Conservation (phyloP, 2,888 invertebrate species). For the Orthonychiurus folsomi region DNA sequence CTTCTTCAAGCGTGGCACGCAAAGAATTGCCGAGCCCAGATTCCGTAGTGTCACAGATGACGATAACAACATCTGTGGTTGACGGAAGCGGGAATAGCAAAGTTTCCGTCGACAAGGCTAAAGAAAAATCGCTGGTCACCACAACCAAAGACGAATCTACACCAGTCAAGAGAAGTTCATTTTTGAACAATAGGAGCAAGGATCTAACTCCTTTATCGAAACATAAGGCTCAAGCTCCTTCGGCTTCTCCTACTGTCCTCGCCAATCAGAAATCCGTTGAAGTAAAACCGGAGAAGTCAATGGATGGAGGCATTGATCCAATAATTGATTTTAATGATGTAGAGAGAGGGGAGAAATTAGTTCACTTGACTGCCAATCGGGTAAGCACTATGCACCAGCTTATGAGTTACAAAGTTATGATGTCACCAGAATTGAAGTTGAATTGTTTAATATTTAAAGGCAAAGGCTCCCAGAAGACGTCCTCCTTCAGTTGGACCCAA, state of each 20-base stretch:
- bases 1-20: too few relatives aligned
- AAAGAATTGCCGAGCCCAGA: too few relatives aligned
- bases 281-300: background rate
- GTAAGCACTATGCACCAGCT: slow-evolving; percentile 40
- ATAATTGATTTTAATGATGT: slow-evolving; percentile 45
- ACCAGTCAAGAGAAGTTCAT: slow-evolving; percentile 2
- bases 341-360: slow-evolving; percentile 47
- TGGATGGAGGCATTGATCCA: slow-evolving; percentile 5
- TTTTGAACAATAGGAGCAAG: background rate
- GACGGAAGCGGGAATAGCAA: slow-evolving; percentile 21
- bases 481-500: slow-evolving; percentile 52
- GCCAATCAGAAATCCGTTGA: background rate
- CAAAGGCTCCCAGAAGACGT: slow-evolving; percentile 57
- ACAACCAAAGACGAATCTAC: background rate
- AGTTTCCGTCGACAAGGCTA: background rate
- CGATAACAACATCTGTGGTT: slow-evolving; percentile 18
- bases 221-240: background rate
- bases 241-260: background rate
- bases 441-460: slow-evolving; percentile 43
- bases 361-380: slow-evolving; percentile 49
- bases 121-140: too few relatives aligned
- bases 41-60: too few relatives aligned
- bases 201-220: background rate
- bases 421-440: too few relatives aligned
- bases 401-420: background rate